Conservation (phyloP, 2,888 invertebrate species). For the Cremastinae sp. region DNA sequence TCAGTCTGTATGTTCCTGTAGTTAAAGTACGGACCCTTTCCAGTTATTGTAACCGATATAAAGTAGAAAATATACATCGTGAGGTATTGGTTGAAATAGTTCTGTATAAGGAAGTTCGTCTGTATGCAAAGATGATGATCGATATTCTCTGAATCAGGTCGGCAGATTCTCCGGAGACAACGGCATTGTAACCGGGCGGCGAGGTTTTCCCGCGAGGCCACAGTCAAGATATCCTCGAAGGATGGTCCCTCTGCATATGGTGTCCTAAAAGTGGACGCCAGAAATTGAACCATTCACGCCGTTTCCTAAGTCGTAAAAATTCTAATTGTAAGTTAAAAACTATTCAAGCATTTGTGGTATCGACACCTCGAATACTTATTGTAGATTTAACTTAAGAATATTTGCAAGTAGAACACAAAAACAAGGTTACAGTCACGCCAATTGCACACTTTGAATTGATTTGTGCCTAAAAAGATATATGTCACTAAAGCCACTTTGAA, state of each 20-base stretch:
- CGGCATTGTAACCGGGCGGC: slow-evolving; percentile 8
- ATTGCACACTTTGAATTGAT: no score
- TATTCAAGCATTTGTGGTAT: no score
- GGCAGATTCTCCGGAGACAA: slow-evolving; percentile 41
- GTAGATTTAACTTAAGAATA: no score
- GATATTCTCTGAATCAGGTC: slow-evolving; percentile 47
- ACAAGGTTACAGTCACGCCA: no score
- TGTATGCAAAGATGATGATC: slow-evolving; percentile 33
- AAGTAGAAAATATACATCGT: neutral
- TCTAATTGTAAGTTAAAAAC: no score
- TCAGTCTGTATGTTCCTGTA: neutral
- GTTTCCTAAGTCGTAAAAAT: no score
- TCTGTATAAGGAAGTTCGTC: no score
- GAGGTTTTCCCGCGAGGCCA: slow-evolving; percentile 16
- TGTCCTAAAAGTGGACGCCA: neutral
- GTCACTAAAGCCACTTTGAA: no score
- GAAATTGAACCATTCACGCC: no score
- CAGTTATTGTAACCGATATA: neutral
- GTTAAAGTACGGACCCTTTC: neutral
- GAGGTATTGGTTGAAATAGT: neutral
- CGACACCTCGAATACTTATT: no score
- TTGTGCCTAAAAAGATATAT: no score
- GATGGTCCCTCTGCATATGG: neutral
- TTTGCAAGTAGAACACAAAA: no score
- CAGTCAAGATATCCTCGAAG: slow-evolving; percentile 31